Conservation (phyloP, 2,888 invertebrate genomes). For the Rhyacophila evoluta region DNA sequence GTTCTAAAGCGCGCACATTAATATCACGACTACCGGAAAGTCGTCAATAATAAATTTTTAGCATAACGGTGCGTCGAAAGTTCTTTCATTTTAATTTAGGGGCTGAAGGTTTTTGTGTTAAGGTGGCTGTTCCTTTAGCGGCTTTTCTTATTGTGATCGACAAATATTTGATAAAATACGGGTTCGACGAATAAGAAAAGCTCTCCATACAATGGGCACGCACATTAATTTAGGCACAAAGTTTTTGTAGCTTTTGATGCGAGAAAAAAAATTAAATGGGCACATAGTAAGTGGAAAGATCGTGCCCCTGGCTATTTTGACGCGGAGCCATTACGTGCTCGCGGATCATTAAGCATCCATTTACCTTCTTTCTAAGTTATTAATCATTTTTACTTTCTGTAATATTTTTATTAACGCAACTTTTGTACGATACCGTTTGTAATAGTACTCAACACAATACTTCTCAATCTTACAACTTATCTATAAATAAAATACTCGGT, state of each 20-base stretch:
- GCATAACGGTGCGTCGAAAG: too few relatives aligned
- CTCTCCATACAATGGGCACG: not conserved
- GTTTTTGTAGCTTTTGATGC: conserved; percentile 8
- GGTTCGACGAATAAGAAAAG: not conserved
- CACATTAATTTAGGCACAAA: conserved; percentile 12
- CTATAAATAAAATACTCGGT: too few relatives aligned
- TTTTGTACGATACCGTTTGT: conserved; percentile 19
- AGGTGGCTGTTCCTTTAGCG: too few relatives aligned
- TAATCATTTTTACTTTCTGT: conserved; percentile 41
- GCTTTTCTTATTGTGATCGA: too few relatives aligned
- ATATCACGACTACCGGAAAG: too few relatives aligned
- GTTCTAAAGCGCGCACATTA: too few relatives aligned
- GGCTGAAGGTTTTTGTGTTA: too few relatives aligned
- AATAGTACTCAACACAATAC: not conserved
- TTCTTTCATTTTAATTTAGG: too few relatives aligned
- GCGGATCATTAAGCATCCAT: conserved; percentile 39
- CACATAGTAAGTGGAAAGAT: conserved; percentile 7
- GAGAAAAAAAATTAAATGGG: conserved; percentile 1
- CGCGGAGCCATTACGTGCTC: conserved; percentile 29
- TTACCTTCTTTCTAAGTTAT: conserved; percentile 34
- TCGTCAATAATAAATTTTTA: too few relatives aligned
- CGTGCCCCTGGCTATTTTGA: conserved; percentile 29
- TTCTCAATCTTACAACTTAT: not conserved
- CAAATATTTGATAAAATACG: too few relatives aligned
- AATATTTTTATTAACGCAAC: conserved; percentile 38